phyloP scores from a whole-genome alignment of 1,140 invertebrate species.

The Thaumatotibia leucotreta region DNA sequence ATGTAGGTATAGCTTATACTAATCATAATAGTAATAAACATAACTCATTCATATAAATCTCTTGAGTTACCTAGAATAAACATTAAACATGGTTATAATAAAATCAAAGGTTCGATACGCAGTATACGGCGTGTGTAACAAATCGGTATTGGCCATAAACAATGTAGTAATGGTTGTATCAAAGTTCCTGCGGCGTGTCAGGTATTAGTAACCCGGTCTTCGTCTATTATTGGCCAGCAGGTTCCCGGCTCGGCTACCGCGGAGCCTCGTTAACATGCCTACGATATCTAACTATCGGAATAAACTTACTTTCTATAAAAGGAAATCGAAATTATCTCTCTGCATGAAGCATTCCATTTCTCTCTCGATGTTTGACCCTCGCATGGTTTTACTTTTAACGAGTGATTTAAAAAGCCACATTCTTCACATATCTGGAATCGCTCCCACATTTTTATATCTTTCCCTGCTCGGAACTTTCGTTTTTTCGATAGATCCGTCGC shows the following conservation, averaged over 20 bases:
- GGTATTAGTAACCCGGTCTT: slow-evolving; percentile 29
- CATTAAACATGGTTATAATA: neutral
- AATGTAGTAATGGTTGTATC: neutral
- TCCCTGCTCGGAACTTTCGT: slow-evolving; percentile 5
- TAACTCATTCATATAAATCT: neutral
- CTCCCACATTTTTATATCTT: slow-evolving; percentile 11
- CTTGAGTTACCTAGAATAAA: neutral
- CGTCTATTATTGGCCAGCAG: slow-evolving; percentile 32
- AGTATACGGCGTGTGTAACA: slow-evolving; percentile 20
- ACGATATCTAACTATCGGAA: slow-evolving; percentile 43
- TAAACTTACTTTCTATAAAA: slow-evolving; percentile 74
- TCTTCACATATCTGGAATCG: slow-evolving; percentile 29
- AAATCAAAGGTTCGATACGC: neutral
- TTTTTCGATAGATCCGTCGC: slow-evolving; percentile 20
- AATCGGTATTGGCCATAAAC: slow-evolving; percentile 15
- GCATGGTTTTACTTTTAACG: slow-evolving; percentile 53
- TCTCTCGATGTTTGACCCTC: slow-evolving; percentile 58
- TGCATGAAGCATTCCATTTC: slow-evolving; percentile 67
- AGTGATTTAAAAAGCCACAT: slow-evolving; percentile 36
- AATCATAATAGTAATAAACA: neutral
- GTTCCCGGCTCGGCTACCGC: slow-evolving; percentile 34
- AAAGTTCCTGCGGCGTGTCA: neutral
- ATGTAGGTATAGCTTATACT: too few species aligned
- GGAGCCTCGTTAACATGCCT: slow-evolving; percentile 42
- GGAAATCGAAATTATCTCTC: slow-evolving; percentile 72